A percentile compares a stretch with the other conserved stretches of the same genome.
phyloP scores from a whole-genome alignment of 2,888 invertebrate species.

The Apodemia zela region DNA sequence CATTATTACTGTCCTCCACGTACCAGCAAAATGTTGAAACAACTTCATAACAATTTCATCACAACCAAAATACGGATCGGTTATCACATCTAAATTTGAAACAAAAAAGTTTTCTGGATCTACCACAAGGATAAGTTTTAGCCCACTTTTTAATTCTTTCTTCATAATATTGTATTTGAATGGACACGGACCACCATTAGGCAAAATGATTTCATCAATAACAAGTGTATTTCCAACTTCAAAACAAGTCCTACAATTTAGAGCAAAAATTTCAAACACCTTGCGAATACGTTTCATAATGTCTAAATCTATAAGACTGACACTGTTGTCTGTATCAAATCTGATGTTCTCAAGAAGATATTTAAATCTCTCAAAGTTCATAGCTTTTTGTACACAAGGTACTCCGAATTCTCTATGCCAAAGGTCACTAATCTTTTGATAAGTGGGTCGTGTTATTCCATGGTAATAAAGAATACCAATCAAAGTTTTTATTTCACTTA shows the following conservation, averaged over 20 bases:
- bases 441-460: conserved; percentile 65
- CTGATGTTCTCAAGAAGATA: conserved; percentile 59
- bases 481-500: conserved; percentile 59
- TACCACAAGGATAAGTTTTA: conserved; percentile 62
- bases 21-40: conserved; percentile 58
- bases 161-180: conserved; percentile 63
- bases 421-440: conserved; percentile 58
- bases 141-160: conserved; percentile 56
- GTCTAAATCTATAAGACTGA: conserved; percentile 52
- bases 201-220: conserved; percentile 66
- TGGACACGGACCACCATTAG: conserved; percentile 66
- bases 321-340: conserved; percentile 51
- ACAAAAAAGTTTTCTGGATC: conserved; percentile 67
- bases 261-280: conserved; percentile 67
- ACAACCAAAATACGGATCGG: conserved; percentile 54
- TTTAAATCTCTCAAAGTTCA: conserved; percentile 61
- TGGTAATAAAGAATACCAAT: conserved; percentile 68
- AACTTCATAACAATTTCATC: conserved; percentile 57
- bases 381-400: conserved; percentile 51
- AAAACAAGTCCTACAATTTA: conserved; percentile 62
- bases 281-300: conserved; percentile 64
- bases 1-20: conserved; percentile 56
- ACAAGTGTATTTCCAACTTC: conserved; percentile 53
- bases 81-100: conserved; percentile 65
- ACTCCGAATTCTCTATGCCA: conserved; percentile 60